Conservation (phyloP, 2,113 vertebrate genomes). For the Campylorhamphus procurvoides region DNA sequence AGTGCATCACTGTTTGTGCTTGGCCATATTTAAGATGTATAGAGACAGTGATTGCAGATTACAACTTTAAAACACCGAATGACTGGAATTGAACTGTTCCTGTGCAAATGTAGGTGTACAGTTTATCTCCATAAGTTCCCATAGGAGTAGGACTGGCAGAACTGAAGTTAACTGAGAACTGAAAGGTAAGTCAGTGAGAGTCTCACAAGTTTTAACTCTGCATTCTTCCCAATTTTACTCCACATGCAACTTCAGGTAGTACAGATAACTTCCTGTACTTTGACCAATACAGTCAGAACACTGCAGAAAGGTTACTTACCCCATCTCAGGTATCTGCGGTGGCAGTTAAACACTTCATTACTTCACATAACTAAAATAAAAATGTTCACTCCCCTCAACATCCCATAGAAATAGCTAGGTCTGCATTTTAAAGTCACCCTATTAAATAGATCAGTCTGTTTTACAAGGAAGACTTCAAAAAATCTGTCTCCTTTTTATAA, state of each 20-base stretch:
- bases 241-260: not conserved
- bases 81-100: not conserved
- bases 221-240: not conserved
- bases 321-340: slow-evolving; percentile 23
- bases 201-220: not conserved
- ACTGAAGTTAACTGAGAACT: not conserved
- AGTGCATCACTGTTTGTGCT: not conserved
- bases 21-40: not conserved
- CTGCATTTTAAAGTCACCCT: not conserved
- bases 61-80: not conserved
- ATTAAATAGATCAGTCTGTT: not conserved
- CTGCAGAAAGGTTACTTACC: not conserved
- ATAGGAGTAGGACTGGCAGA: not conserved
- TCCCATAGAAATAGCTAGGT: not conserved
- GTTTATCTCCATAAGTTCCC: not conserved
- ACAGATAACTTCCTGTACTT: not conserved
- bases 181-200: not conserved
- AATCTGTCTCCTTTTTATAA: not conserved
- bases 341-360: not conserved
- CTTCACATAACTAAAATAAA: not conserved
- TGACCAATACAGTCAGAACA: not conserved
- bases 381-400: not conserved
- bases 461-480: not conserved
- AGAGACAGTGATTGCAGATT: not conserved
- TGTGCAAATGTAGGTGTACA: not conserved